Evolutionary conservation across 2,888 invertebrate species (phyloP), one percentile per base, ranked within the genome.

Genomic region (Drosophila sordidapex): DNA sequence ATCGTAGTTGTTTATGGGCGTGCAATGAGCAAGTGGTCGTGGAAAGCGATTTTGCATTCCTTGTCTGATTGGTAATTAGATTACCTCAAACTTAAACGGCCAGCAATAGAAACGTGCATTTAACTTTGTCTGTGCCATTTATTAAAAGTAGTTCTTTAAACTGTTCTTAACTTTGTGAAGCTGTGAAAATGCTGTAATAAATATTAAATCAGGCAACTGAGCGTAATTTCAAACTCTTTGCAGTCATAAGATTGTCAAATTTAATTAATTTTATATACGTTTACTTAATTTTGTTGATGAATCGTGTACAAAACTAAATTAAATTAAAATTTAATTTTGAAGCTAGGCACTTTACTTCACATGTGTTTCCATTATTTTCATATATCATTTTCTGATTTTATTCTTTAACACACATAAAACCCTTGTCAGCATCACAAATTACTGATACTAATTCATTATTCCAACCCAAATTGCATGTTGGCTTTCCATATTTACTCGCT

Each of bases 41-140:
- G 33, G 70, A 65, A 75, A 63, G 43, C 64, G 63, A 51, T 70
- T 78, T 58, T 64, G 51, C 66, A 70, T 53, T 46, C 29, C 57
- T 61, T 58, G 52, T 51, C 36, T 59, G 74, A 29, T 52, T 62
- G 57, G 29, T 54, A 66, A 66, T 63, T 29, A 31, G 53, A 54
- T 70, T 60, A 67, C 57, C 10, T 51, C n/a, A 21, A 51, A 51
- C 13, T 43, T 4, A 40, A 49, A 33, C 2, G 56, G 21, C 33
- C 38, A 33, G 36, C 13, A 25, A 58, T 25, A 25, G 6, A 43
- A 25, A 13, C 29, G 13, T 3, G n/a, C 8, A 29, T 7, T 38
- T 36, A 1, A 35, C 15, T 60, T 15, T 6, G 27, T 29, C 18
- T 21, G 29, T 7, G 35, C 15, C 2, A 52, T 61, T 31, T 13